Conservation (phyloP, 2,113 vertebrate species). For the Corythoichthys haematopterus region DNA sequence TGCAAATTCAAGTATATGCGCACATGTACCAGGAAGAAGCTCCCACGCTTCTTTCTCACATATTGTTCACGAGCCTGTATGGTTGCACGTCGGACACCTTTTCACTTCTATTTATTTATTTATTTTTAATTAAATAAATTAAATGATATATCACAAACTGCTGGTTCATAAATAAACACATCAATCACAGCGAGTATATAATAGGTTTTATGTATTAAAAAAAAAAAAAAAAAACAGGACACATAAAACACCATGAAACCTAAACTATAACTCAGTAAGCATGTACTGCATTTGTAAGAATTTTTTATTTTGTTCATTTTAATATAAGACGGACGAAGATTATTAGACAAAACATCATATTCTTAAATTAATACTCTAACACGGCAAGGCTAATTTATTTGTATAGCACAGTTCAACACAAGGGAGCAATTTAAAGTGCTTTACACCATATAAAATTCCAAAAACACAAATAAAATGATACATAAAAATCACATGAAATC, state of each 20-base stretch:
- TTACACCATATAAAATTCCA: too few relatives aligned
- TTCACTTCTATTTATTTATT: neutral
- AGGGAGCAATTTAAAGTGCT: too few relatives aligned
- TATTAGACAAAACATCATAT: neutral
- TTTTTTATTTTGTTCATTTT: neutral
- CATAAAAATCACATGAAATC: too few relatives aligned
- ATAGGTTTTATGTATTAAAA: too few relatives aligned
- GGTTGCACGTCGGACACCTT: neutral
- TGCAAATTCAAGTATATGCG: conserved; percentile 68
- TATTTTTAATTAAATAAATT: neutral
- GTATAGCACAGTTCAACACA: too few relatives aligned
- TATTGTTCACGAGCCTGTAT: conserved; percentile 49
- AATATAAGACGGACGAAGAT: neutral
- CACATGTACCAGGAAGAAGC: conserved; percentile 70
- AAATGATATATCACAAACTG: neutral
- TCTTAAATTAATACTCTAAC: neutral
- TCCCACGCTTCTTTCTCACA: conserved; percentile 71
- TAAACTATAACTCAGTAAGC: too few relatives aligned
- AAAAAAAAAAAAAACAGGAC: too few relatives aligned
- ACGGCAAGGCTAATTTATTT: too few relatives aligned
- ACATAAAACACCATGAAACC: too few relatives aligned
- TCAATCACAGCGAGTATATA: neutral
- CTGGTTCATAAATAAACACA: neutral
- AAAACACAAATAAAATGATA: too few relatives aligned
- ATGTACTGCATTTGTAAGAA: neutral